Conservation (phyloP, 2,113 vertebrate species). For the Vulpes lagopus region DNA sequence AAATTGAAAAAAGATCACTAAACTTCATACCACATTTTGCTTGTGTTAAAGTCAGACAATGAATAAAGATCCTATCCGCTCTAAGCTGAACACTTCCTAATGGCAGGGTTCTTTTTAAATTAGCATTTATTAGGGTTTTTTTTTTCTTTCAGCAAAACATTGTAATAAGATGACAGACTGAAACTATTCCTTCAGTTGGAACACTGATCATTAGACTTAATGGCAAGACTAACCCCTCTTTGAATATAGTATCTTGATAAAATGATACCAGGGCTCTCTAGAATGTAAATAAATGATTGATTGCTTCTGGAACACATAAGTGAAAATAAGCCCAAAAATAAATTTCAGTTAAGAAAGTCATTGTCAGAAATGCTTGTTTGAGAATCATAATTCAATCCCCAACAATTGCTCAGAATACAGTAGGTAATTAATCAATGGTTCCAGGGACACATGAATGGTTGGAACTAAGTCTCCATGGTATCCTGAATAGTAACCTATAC, state of each 20-base stretch:
- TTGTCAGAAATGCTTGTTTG: neutral
- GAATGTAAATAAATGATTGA: neutral
- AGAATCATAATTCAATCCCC: neutral
- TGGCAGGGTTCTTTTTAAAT: neutral
- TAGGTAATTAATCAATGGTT: neutral
- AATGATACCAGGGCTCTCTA: neutral
- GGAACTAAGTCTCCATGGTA: neutral
- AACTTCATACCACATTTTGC: neutral
- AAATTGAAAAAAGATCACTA: neutral
- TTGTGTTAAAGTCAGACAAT: neutral
- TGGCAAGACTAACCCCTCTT: neutral
- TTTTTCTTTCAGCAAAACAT: neutral
- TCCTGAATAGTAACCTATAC: neutral
- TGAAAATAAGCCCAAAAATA: neutral
- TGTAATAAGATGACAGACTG: neutral
- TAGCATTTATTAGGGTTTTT: neutral
- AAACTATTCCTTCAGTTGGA: neutral
- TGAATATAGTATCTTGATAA: neutral
- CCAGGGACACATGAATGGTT: neutral
- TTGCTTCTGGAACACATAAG: neutral
- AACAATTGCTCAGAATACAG: neutral
- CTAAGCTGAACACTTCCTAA: neutral
- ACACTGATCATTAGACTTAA: neutral
- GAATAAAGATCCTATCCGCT: neutral
- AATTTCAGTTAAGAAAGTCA: neutral